Percentiles rank a stretch among this genome's conserved stretches.
Evolutionary conservation across 1,140 invertebrate species (phyloP).

Genomic region (Drosophila dunni): DNA sequence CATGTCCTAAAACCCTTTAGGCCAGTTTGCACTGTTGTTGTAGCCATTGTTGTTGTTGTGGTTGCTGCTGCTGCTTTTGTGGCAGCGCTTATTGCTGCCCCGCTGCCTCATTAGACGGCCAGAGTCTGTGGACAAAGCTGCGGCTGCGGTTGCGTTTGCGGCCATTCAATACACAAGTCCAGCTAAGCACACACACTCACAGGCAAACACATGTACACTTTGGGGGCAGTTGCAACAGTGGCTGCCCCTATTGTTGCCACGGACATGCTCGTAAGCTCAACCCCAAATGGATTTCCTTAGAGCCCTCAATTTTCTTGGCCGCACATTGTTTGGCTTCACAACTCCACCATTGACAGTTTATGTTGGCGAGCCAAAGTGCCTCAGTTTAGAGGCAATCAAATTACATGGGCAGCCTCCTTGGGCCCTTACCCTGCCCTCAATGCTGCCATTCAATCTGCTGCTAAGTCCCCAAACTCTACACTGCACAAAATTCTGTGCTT

Average conservation of each 20-base stretch:
- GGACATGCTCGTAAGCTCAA: conserved; percentile 10
- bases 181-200: conserved; percentile 37
- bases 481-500: no score
- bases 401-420: conserved; percentile 10
- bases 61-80: conserved; percentile 43
- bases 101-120: conserved; percentile 47
- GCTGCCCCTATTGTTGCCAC: neutral
- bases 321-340: conserved; percentile 23
- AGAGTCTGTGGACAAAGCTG: conserved; percentile 36
- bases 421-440: neutral
- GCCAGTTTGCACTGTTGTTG: neutral
- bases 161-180: conserved; percentile 52
- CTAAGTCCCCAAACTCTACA: no score
- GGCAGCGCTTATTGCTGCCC: conserved; percentile 39
- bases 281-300: conserved; percentile 28
- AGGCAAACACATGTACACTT: conserved; percentile 4
- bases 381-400: conserved; percentile 31
- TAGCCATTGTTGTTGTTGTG: conserved; percentile 17
- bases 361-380: conserved; percentile 20
- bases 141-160: conserved; percentile 31
- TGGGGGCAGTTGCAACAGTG: conserved; percentile 7
- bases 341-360: conserved; percentile 24
- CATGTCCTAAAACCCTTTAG: conserved; percentile 43
- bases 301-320: conserved; percentile 29
- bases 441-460: neutral